phyloP scores from a whole-genome alignment of 1,140 invertebrate genomes.

The Steinernema khuongi region DNA sequence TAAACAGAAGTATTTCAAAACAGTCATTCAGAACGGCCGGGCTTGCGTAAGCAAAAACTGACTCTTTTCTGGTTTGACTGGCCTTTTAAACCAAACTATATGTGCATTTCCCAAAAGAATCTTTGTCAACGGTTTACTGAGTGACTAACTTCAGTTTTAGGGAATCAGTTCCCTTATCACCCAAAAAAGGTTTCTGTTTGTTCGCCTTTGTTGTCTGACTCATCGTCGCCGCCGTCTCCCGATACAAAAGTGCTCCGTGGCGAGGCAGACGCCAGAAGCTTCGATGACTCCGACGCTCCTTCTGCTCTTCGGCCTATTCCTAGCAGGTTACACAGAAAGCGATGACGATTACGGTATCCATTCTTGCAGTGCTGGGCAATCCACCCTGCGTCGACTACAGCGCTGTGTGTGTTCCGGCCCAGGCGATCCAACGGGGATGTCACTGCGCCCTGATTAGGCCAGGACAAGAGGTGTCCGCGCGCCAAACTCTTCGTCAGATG shows the following conservation, averaged over 20 bases:
- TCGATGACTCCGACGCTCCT: background rate
- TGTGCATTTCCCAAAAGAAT: too few species aligned
- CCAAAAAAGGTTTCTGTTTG: too few species aligned
- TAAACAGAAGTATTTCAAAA: too few species aligned
- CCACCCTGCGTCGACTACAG: slow-evolving; percentile 12
- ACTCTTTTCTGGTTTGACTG: too few species aligned
- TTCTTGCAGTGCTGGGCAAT: slow-evolving; percentile 1
- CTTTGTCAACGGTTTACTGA: too few species aligned
- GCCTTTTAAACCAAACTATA: too few species aligned
- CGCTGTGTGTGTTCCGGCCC: slow-evolving; percentile 9
- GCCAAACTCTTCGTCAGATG: slow-evolving; percentile 1
- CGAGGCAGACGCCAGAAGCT: background rate
- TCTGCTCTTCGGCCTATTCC: background rate
- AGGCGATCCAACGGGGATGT: slow-evolving; percentile 17
- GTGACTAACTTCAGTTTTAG: too few species aligned
- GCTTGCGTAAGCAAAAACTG: too few species aligned
- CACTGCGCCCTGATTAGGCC: slow-evolving; percentile 15
- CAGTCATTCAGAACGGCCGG: too few species aligned
- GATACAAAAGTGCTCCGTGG: background rate
- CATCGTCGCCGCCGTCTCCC: background rate
- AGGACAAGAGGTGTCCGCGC: slow-evolving; percentile 1
- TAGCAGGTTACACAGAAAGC: background rate
- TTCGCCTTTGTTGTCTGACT: too few species aligned
- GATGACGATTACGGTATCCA: background rate
- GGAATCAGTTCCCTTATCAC: too few species aligned